Evolutionary conservation across 1,140 invertebrate genomes (phyloP), one percentile per base, ranked within the genome.

Genomic region (Euborellia annulipes): DNA sequence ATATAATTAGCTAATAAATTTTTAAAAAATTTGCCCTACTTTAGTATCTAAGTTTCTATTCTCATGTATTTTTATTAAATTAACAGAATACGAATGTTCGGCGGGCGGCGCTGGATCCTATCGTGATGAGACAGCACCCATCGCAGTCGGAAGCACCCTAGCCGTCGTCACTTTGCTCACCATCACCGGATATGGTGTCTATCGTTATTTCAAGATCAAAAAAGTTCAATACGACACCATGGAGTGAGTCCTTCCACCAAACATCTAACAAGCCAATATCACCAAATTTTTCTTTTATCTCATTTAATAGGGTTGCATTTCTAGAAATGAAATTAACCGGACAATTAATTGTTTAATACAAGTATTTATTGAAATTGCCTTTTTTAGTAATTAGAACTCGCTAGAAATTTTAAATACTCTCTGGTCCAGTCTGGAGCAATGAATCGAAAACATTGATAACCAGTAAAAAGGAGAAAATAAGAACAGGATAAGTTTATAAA

Each of bases 151-250:
- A 3, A 85, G 83, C n/a, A 82, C 83, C 0, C 59, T 91, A 17
- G 84, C 86, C 2, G 72, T 85, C 19, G 77, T 81, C 1, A 81
- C 85, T 6, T 67, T 90, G 0, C 63, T 77, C 8, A 88, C 83
- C 0, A 73, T 92, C 14, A 72, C 81, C 3, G 85, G 83, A 1
- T 92, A 92, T 58, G 84, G 83, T 1, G 75, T 82, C n/a, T 87
- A 75, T 64, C 75, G 86, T 53, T 87, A 90, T 57, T 74, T 87
- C 55, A 87, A 87, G 61, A 73, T 89, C 21, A 89, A 89, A 62
- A 89, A 88, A 58, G 83, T 90, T 3, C 83, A 89, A 56, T 92
- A 92, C 60, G 86, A 87, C 56, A 89, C 84, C 1, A 91, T 91
- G 86, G 83, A 89, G 60, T 91, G 79, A 74, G 23, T 27, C 19